Base-by-base conservation (phyloP, 2,797 vertebrate species). In the Channallabes apus region DNA sequence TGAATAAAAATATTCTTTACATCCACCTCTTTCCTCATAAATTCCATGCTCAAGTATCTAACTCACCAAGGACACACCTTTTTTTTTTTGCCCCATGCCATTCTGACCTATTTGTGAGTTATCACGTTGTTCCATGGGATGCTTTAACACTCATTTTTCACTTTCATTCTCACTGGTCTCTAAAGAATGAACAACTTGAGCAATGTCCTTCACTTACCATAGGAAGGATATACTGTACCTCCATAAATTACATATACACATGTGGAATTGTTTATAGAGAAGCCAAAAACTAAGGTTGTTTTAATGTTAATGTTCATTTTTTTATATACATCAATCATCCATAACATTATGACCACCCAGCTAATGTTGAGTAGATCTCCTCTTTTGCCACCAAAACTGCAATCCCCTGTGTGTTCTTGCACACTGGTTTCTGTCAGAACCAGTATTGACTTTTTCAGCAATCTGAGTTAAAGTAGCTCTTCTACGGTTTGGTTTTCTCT, bases 91-190 rank as follows among this genome's bases (percentile, higher is more conserved):
- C 82, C 71, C 58, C 84, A 68, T 80, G 71, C 84, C 82, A 85
- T 82, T 65, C 81, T 88, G 88, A 87, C 90, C 89, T 82, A 91
- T 89, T 89, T 91, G 85, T 83, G 67, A 86, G 82, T 85, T 24
- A 78, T 38, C 80, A 67, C 84, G 68, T 81, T 80, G 83, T 82
- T 84, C 75, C 38, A 46, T 17, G 1, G 61, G 85, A 80, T 67
- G 51, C 46, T 86, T 83, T 82, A 80, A 62, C 56, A 38, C 78
- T 83, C 83, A 77, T 91, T 89, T 90, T 86, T 91, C 87, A 87
- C 79, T 80, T 54, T 56, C 84, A 84, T 61, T 82, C 73, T 32
- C 32, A 78, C 75, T 64, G 41, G 54, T 85, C 84, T 88, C 85
- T 46, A 46, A 9, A 86, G 81, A 75, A 73, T 61, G 75, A 84